Evolutionary conservation across 2,113 vertebrate species (phyloP), one percentile per base, ranked within the genome.

Genomic region (Oncorhynchus tshawytscha): DNA sequence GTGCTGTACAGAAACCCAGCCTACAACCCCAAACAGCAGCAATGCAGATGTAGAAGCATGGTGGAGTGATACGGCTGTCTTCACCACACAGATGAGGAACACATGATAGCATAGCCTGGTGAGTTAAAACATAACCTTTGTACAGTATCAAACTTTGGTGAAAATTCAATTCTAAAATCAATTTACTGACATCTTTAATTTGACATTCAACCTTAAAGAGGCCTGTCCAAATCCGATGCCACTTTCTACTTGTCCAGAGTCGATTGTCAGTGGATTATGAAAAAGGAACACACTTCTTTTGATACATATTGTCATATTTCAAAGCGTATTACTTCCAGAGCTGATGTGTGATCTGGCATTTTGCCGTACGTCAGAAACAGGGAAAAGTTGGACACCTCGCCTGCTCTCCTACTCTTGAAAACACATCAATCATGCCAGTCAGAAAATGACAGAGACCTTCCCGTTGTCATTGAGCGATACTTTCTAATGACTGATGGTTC

Each of bases 371-470:
- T 83, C 88, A 72, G 27, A 67, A 45, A 62, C 22, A 7, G 11
- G 11, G n/a, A 31, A 51, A 34, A 66, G 75, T 84, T 89, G 82
- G 69, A 72, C 83, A 86, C 82, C 84, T 82, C 81, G 84, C 66
- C 73, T 74, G 13, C 57, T 78, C 78, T 82, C 79, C 67, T 73
- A 39, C 77, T 84, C 86, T 89, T 90, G 87, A 89, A 89, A 92
- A 92, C 89, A 91, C 91, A 93, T 93, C 92, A 90, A 91, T 93
- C 92, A 92, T 83, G 77, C 73, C 82, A 78, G 84, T 92, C 91
- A 90, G 72, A 90, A 86, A 86, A 68, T 86, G 90, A 81, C 88
- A 88, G 59, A 78, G 89, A 90, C 85, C 86, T 91, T 91, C 89
- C 79, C 81, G 85, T 85, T 90, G 90, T 91, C 91, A 91, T 78